Percentiles rank a stretch among this genome's conserved stretches.
Evolutionary conservation across 1,140 invertebrate species (phyloP).

Genomic region (Papilio polytes): DNA sequence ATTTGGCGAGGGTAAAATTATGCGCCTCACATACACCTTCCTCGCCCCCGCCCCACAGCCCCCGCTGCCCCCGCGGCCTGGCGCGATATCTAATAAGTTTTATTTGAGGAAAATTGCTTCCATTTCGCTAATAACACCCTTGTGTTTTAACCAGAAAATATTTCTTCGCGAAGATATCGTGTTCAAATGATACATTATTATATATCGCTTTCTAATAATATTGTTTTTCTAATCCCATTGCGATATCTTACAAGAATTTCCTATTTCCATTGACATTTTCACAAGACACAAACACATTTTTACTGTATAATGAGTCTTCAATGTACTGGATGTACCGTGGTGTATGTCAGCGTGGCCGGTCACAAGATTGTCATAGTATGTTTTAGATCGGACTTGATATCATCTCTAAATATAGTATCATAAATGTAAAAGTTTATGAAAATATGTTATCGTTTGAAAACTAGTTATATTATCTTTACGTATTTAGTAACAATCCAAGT

Average conservation of each 20-base stretch:
- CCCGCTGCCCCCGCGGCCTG: neutral
- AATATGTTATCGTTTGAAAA: no score
- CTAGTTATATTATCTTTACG: neutral
- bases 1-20: conserved; percentile 21
- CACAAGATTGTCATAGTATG: no score
- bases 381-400: no score
- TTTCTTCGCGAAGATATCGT: conserved; percentile 17
- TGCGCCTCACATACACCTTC: conserved; percentile 16
- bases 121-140: conserved; percentile 34
- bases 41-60: neutral
- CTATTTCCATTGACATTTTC: no score
- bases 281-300: no score
- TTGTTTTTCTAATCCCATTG: neutral
- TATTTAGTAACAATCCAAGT: neutral
- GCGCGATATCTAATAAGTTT: conserved; percentile 29
- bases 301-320: no score
- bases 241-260: neutral
- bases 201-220: neutral
- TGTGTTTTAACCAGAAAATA: conserved; percentile 23
- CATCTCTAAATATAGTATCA: neutral
- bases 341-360: no score
- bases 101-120: conserved; percentile 35
- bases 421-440: neutral
- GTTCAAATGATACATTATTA: conserved; percentile 17
- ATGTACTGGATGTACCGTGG: no score